Conservation (phyloP, 2,113 vertebrate genomes). For the Noctilio leporinus region DNA sequence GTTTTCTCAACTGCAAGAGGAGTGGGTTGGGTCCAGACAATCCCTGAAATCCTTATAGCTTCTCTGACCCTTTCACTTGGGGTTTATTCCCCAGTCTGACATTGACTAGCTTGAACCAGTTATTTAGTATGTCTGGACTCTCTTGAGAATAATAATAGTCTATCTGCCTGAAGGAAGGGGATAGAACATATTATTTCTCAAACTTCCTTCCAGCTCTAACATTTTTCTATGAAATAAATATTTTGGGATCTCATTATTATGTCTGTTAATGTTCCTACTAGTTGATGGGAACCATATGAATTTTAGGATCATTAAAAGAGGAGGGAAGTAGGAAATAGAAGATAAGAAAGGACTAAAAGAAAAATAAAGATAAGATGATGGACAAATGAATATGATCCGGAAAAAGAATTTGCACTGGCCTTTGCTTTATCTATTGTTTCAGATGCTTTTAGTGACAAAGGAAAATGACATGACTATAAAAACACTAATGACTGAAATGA, state of each 20-base stretch:
- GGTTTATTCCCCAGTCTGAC: not conserved
- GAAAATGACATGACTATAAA: not conserved
- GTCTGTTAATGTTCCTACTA: not conserved
- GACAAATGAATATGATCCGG: not conserved
- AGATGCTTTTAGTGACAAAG: not conserved
- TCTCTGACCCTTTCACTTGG: not conserved
- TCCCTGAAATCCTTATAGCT: not conserved
- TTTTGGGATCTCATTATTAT: conserved; percentile 10
- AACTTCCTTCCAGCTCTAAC: not conserved
- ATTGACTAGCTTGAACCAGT: not conserved
- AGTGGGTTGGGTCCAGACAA: not conserved
- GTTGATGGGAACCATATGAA: conserved; percentile 15
- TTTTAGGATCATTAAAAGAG: not conserved
- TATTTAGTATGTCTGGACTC: conserved; percentile 43
- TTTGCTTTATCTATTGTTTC: not conserved
- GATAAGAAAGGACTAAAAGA: not conserved
- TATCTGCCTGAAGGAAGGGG: not conserved
- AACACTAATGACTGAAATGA: not conserved
- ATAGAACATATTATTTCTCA: conserved; percentile 26
- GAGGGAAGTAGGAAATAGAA: not conserved
- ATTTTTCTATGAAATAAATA: conserved; percentile 48
- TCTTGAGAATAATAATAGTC: conserved; percentile 22
- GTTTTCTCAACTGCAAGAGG: not conserved
- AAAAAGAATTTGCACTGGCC: not conserved
- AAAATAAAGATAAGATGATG: not conserved